phyloP scores from a whole-genome alignment of 2,113 vertebrate genomes.

The Labrus mixtus region DNA sequence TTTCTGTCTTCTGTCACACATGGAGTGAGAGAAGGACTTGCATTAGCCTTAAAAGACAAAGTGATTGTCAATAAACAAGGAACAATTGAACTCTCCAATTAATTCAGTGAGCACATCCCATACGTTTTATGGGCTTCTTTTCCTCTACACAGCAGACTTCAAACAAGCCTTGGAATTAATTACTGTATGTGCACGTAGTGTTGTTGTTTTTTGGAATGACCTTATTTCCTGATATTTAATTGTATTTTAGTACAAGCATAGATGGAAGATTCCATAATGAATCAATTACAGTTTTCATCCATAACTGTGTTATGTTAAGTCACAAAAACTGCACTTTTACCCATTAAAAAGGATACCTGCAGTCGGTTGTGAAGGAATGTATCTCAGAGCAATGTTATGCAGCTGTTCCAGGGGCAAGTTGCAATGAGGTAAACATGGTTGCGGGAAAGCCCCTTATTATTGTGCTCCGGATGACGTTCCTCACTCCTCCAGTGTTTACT shows the following conservation, averaged over 20 bases:
- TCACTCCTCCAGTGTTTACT: slow-evolving; percentile 80
- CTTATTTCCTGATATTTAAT: background rate
- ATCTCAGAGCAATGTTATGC: slow-evolving; percentile 55
- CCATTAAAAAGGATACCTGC: slow-evolving; percentile 46
- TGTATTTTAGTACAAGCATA: background rate
- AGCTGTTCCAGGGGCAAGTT: slow-evolving; percentile 75
- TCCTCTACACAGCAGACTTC: slow-evolving; percentile 9
- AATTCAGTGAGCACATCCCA: slow-evolving; percentile 37
- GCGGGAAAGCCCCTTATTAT: slow-evolving; percentile 82
- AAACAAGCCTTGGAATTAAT: background rate
- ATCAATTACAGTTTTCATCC: background rate
- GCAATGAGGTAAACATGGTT: slow-evolving; percentile 79
- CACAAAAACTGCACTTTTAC: background rate
- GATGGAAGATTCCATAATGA: no score
- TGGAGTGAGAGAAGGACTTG: slow-evolving; percentile 71
- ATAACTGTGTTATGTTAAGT: background rate
- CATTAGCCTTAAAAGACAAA: slow-evolving; percentile 73
- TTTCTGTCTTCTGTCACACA: slow-evolving; percentile 81
- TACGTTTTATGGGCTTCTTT: slow-evolving; percentile 40
- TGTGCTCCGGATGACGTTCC: slow-evolving; percentile 81
- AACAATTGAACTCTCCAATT: slow-evolving; percentile 71
- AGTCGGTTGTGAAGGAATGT: slow-evolving; percentile 30
- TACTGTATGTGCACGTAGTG: background rate
- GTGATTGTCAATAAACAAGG: slow-evolving; percentile 78
- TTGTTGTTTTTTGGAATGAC: background rate